Evolutionary conservation across 37 sponge, comb jelly and placozoan species (phyloP), one percentile per base, ranked within the genome.

Genomic region (Agelas oroides): DNA sequence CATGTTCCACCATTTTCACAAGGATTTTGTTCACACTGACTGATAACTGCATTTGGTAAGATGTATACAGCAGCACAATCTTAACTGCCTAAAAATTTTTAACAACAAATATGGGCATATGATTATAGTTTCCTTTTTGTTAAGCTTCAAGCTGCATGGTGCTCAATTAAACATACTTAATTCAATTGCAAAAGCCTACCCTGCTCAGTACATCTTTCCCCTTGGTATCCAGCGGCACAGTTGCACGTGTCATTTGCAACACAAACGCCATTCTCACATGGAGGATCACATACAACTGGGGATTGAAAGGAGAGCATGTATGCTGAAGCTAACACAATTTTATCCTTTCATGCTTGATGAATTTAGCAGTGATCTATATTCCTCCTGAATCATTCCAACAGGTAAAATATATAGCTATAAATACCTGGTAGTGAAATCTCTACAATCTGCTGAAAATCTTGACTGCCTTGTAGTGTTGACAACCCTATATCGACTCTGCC

Each of bases 181-280:
- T 46, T 3, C 46, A 46, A 46, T 3, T 46, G 3, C 6, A 3
- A 46, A 46, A 46, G 6, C 46, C 3, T 1, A 80, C 81, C 33
- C 19, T 6, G 35, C 2, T 69, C 36, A 14, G 66, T 77, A 65
- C 92, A 91, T 39, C 53, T 69, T 18, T 56, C 60, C 75, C 93
- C 93, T 13, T 23, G 15, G 52, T 77, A 92, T 20, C 93, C 93
- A 25, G 30, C 77, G 23, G 61, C 46, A 60, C 93, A 92, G 15
- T 24, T 32, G 33, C 93, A 92, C 17, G 80, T 74, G 76, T 92
- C 67, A 46, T 71, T 84, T 0, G 33, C 76, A 15, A 88, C 52
- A 68, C 93, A 92, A 20, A 57, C 93, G 33, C 93, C 93, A 76
- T 92, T 77, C 21, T 69, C 82, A 85, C 93, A 92, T 30, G 86